These are phyloP conservation scores for Acrossocheilus fasciatus DNA, from an alignment of 2,797 vertebrate species.

Conservation along the genomic window DNA sequence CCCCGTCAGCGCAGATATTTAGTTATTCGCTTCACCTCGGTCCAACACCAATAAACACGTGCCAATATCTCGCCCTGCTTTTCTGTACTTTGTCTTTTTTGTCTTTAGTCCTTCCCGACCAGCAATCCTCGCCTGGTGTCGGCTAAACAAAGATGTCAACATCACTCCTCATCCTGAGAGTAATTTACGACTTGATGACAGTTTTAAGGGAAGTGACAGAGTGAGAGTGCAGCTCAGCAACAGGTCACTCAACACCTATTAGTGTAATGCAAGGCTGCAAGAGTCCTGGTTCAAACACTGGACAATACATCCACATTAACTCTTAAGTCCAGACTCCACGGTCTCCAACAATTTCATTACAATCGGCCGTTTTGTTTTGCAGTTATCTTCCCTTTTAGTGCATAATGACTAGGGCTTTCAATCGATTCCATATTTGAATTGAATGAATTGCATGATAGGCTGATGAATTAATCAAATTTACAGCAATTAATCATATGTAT, in stretches of 20 bases:
- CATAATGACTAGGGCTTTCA: constrained; percentile 11
- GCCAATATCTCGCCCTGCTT: constrained; percentile 54
- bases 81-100: constrained; percentile 51
- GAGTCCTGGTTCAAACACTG: constrained; percentile 59
- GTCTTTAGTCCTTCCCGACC: constrained; percentile 56
- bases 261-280: constrained; percentile 59
- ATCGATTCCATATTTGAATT: constrained; percentile 21
- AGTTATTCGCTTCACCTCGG: constrained; percentile 63
- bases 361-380: constrained; percentile 24
- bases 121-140: constrained; percentile 61
- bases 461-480: not conserved
- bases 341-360: constrained; percentile 42
- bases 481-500: not conserved
- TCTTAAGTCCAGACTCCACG: constrained; percentile 23
- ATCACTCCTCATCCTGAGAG: constrained; percentile 66
- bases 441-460: constrained; percentile 18
- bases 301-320: constrained; percentile 47
- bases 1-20: constrained; percentile 67
- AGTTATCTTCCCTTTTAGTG: constrained; percentile 24
- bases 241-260: constrained; percentile 73
- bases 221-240: constrained; percentile 75
- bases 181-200: constrained; percentile 85
- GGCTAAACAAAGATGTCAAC: constrained; percentile 76
- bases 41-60: constrained; percentile 71
- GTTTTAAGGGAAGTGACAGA: constrained; percentile 76